phyloP scores from a whole-genome alignment of 2,113 vertebrate species.

The Gasterosteus aculeatus region DNA sequence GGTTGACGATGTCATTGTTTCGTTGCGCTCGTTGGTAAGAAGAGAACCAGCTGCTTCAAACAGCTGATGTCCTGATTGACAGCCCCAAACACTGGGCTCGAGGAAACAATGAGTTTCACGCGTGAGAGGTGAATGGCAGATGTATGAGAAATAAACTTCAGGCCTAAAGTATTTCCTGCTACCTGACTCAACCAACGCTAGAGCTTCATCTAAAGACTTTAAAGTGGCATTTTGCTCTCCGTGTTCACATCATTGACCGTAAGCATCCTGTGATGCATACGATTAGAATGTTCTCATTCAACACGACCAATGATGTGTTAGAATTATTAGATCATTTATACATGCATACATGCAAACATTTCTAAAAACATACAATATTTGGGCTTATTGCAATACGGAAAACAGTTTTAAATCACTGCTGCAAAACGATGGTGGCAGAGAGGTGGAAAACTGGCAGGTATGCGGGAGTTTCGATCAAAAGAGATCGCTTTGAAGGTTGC shows the following conservation, averaged over 20 bases:
- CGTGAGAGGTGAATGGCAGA: too few relatives aligned
- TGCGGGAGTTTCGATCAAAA: conserved; percentile 58
- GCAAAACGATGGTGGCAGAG: conserved; percentile 8
- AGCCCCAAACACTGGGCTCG: too few relatives aligned
- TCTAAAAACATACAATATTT: not conserved
- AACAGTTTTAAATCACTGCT: not conserved
- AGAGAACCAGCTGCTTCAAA: too few relatives aligned
- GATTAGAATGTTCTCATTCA: not conserved
- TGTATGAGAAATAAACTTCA: too few relatives aligned
- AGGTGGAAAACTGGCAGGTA: conserved; percentile 49
- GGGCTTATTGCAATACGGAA: not conserved
- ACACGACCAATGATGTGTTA: not conserved
- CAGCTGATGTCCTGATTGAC: too few relatives aligned
- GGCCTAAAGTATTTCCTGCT: too few relatives aligned
- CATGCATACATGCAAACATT: not conserved
- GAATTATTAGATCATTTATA: not conserved
- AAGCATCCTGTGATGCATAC: not conserved
- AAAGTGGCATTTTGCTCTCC: not conserved
- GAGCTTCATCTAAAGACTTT: not conserved
- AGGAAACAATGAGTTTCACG: too few relatives aligned
- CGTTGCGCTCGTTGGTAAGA: too few relatives aligned
- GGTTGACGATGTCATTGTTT: too few relatives aligned
- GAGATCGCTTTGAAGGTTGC: conserved; percentile 43
- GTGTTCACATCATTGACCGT: not conserved
- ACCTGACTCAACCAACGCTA: too few relatives aligned